phyloP scores from a whole-genome alignment of 1,140 invertebrate genomes.

The Cydia fagiglandana region DNA sequence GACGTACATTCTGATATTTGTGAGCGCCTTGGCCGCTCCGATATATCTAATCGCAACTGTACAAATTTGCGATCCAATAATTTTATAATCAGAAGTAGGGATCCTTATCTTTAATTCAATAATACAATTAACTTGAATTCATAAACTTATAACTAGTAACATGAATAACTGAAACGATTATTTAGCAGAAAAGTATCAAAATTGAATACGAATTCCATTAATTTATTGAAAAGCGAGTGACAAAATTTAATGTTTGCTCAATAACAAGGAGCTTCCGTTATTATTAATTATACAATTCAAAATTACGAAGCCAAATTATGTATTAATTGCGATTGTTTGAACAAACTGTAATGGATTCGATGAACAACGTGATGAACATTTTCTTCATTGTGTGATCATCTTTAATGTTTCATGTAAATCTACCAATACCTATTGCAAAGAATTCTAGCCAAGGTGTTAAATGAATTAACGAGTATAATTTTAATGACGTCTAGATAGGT shows the following conservation, averaged over 20 bases:
- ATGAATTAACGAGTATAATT: background rate
- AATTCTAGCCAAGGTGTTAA: background rate
- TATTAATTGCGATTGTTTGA: constrained; percentile 22
- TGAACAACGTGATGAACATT: constrained; percentile 22
- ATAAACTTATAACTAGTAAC: background rate
- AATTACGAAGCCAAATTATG: constrained; percentile 22
- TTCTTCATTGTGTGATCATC: constrained; percentile 29
- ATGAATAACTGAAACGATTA: background rate
- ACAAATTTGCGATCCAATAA: background rate
- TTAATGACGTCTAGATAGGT: background rate
- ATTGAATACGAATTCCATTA: background rate
- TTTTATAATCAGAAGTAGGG: background rate
- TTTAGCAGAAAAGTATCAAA: background rate
- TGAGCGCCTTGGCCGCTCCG: no score
- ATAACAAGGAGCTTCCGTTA: constrained; percentile 25
- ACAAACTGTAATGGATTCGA: constrained; percentile 22
- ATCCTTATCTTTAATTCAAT: background rate
- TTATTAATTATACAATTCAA: constrained; percentile 8
- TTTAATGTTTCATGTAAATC: constrained; percentile 16
- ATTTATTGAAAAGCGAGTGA: background rate
- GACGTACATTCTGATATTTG: no score
- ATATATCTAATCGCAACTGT: no score
- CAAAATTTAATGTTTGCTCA: constrained; percentile 29
- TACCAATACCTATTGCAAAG: background rate
- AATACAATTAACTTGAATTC: no score